Conservation (phyloP, 2,113 vertebrate species). For the Cheirogaleus medius region DNA sequence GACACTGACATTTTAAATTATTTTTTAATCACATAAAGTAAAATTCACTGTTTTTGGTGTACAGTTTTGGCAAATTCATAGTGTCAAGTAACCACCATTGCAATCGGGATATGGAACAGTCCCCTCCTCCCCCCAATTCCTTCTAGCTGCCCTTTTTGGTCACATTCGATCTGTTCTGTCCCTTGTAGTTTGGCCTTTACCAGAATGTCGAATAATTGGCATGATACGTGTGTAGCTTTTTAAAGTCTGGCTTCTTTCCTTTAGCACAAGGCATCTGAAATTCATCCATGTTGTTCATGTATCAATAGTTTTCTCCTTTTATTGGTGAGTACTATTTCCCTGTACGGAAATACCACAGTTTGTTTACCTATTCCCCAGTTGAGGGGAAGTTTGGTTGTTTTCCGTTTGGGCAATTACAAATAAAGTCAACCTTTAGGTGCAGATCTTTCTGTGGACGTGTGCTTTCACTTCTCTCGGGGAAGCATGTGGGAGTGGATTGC, state of each 20-base stretch:
- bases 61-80: not conserved
- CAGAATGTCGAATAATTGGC: not conserved
- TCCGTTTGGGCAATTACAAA: too few species aligned
- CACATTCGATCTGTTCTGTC: too few species aligned
- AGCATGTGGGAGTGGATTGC: not conserved
- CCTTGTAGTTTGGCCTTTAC: not conserved
- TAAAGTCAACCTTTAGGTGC: not conserved
- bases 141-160: too few species aligned
- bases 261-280: accelerated
- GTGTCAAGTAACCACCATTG: accelerated
- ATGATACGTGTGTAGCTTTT: accelerated
- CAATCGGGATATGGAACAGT: accelerated
- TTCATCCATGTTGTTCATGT: accelerated
- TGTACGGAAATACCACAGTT: accelerated
- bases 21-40: not conserved
- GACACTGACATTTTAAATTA: not conserved
- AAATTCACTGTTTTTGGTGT: not conserved
- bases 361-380: too few species aligned
- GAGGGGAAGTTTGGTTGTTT: not conserved
- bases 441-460: accelerated
- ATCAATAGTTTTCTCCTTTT: accelerated
- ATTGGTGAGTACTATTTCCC: accelerated
- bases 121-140: accelerated
- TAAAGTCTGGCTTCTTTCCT: not conserved
- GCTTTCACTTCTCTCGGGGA: not conserved